Conservation (phyloP, 2,797 vertebrate genomes). For the Phyllotis vaccarum region DNA sequence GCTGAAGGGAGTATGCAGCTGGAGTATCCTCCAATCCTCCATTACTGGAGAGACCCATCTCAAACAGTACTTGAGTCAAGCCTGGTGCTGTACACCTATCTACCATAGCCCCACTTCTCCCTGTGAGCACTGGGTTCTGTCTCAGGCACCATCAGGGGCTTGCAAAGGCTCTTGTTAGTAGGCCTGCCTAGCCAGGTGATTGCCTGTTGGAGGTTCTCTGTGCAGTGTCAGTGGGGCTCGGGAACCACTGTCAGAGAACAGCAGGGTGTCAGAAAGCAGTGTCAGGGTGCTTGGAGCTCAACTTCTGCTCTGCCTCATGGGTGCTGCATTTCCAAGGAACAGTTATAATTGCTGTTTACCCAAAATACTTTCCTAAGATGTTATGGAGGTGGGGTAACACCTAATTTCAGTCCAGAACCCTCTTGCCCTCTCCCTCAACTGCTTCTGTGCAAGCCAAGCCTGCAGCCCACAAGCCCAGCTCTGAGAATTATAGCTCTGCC, state of each 20-base stretch:
- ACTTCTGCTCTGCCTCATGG: not conserved
- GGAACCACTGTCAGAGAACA: too few species aligned
- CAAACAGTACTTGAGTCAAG: not conserved
- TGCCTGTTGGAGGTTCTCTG: not conserved
- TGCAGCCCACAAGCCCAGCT: not conserved
- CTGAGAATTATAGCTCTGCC: not conserved
- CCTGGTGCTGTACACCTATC: not conserved
- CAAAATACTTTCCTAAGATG: fast-evolving
- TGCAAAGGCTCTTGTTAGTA: too few species aligned
- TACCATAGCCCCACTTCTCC: fast-evolving
- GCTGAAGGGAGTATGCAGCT: fast-evolving
- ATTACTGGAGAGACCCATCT: not conserved
- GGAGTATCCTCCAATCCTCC: not conserved
- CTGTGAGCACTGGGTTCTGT: not conserved
- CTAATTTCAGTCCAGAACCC: too few species aligned
- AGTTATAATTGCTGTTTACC: not conserved
- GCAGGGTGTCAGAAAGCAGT: not conserved
- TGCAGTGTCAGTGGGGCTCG: not conserved
- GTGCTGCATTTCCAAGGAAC: not conserved
- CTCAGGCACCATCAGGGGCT: not conserved
- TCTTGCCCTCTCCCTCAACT: not conserved
- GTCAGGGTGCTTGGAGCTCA: too few species aligned
- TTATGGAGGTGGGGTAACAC: fast-evolving
- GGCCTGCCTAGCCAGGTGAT: not conserved
- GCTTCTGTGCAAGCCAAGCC: not conserved